Conservation (phyloP, 2,797 vertebrate species). For the Taenioides sp. region DNA sequence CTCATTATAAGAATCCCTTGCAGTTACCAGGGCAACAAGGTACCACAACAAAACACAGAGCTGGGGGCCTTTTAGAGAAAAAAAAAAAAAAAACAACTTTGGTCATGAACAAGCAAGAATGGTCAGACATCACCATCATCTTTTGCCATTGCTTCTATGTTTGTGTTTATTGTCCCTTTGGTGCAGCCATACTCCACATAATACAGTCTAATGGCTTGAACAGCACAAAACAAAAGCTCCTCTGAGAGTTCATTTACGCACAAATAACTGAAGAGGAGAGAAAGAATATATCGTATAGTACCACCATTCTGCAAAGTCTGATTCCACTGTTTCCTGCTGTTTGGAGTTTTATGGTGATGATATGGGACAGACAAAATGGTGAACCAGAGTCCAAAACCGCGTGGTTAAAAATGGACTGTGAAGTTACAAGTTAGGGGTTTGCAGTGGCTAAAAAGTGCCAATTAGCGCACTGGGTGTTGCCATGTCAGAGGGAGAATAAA, state of each 20-base stretch:
- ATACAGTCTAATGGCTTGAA: slow-evolving; percentile 49
- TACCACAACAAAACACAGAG: neutral
- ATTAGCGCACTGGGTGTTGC: slow-evolving; percentile 60
- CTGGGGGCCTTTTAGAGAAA: neutral
- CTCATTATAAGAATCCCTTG: neutral
- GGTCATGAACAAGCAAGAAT: neutral
- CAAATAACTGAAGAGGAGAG: slow-evolving; percentile 45
- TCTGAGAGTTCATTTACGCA: slow-evolving; percentile 67
- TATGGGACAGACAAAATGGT: slow-evolving; percentile 32
- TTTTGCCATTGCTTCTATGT: slow-evolving; percentile 2
- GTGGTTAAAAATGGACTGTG: slow-evolving; percentile 52
- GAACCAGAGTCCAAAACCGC: slow-evolving; percentile 50
- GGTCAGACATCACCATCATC: slow-evolving; percentile 1
- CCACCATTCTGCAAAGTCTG: slow-evolving; percentile 7
- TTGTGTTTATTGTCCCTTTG: slow-evolving; percentile 43
- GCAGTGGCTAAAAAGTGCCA: slow-evolving; percentile 39
- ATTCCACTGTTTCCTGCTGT: slow-evolving; percentile 15
- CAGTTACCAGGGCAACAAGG: slow-evolving; percentile 3
- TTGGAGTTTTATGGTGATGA: slow-evolving; percentile 50
- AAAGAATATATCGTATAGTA: slow-evolving; percentile 13
- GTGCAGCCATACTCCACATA: slow-evolving; percentile 55
- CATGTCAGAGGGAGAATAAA: slow-evolving; percentile 47
- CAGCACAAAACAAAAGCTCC: slow-evolving; percentile 59
- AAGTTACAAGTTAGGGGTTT: slow-evolving; percentile 51
- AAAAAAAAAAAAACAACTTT: neutral